A percentile compares a stretch with the other conserved stretches of the same genome.
These are phyloP conservation scores for Parnassius apollo DNA, from an alignment of 2,888 invertebrate species.

Conservation along the genomic window DNA sequence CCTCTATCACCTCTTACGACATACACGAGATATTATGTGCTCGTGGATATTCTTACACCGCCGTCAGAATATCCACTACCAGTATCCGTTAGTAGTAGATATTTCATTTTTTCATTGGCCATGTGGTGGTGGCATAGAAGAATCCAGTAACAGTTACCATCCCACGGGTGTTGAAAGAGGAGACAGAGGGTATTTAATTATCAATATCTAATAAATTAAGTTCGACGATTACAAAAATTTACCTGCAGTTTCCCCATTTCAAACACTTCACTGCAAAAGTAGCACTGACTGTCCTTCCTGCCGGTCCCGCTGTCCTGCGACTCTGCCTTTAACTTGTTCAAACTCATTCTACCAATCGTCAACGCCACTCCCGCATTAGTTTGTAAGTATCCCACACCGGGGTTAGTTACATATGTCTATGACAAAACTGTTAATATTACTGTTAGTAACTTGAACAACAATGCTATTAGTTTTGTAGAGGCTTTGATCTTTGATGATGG, in stretches of 20 bases:
- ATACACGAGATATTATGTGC: too few species aligned
- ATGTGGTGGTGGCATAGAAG: too few species aligned
- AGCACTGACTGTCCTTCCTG: conserved; percentile 80
- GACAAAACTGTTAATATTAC: neutral
- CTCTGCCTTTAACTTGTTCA: conserved; percentile 41
- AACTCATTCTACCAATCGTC: conserved; percentile 49
- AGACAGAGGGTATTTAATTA: too few species aligned
- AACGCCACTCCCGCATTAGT: conserved; percentile 12
- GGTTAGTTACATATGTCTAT: conserved; percentile 16
- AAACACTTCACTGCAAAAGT: conserved; percentile 85
- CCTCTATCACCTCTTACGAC: too few species aligned
- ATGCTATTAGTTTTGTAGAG: neutral
- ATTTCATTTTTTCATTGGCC: too few species aligned
- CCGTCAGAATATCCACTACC: too few species aligned
- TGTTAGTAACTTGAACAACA: neutral
- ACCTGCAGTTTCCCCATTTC: conserved; percentile 85
- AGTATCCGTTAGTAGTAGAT: too few species aligned
- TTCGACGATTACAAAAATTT: conserved; percentile 29
- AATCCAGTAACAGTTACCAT: too few species aligned
- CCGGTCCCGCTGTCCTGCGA: conserved; percentile 34
- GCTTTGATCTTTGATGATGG: too few species aligned
- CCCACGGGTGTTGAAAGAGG: too few species aligned
- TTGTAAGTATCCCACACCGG: conserved; percentile 10
- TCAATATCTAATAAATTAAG: too few species aligned
- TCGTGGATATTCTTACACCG: too few species aligned